phyloP scores from a whole-genome alignment of 2,113 vertebrate genomes.

The Paradisaea rubra region DNA sequence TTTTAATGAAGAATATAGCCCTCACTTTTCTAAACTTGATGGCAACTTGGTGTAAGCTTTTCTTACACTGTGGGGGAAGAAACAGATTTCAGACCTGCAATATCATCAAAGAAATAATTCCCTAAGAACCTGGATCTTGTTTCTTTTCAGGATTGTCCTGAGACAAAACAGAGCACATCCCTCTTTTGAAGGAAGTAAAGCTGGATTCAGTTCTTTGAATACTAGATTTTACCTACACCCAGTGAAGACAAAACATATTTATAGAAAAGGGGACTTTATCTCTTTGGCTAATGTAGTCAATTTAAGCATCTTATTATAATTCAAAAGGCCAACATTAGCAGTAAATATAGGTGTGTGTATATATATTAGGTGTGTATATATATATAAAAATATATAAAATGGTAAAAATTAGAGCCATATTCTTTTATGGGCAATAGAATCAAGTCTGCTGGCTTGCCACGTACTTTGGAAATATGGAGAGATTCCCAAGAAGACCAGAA shows the following conservation, averaged over 20 bases:
- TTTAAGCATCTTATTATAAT: neutral
- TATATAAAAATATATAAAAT: neutral
- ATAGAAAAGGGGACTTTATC: neutral
- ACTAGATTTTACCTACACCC: neutral
- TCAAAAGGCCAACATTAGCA: neutral
- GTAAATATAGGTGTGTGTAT: neutral
- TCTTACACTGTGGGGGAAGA: neutral
- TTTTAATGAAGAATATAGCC: neutral
- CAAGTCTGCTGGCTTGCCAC: neutral
- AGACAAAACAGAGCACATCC: neutral
- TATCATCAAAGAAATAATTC: neutral
- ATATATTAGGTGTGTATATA: neutral
- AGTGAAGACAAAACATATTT: neutral
- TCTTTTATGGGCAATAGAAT: neutral
- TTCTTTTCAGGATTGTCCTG: neutral
- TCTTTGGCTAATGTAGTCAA: neutral
- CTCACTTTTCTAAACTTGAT: neutral
- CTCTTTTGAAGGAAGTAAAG: neutral
- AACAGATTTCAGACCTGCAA: neutral
- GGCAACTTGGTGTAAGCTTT: neutral
- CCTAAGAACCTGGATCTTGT: neutral
- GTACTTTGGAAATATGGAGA: neutral
- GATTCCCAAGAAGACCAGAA: neutral
- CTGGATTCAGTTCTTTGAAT: neutral
- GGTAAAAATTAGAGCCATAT: neutral